phyloP scores from a whole-genome alignment of 2,797 vertebrate genomes.

The Eupleurogrammus muticus region DNA sequence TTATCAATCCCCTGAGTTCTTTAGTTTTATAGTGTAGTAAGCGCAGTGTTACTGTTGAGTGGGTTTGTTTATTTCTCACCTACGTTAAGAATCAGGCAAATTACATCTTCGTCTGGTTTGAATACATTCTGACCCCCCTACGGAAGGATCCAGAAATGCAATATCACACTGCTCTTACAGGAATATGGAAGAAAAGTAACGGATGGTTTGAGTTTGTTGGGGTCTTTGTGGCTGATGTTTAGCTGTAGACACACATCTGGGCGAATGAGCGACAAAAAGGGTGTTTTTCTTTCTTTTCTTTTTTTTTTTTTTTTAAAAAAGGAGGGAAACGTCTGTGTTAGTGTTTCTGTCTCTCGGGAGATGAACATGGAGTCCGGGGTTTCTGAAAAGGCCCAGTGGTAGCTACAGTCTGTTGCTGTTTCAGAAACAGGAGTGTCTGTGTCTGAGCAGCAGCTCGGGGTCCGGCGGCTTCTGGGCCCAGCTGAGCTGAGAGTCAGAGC shows the following conservation, averaged over 20 bases:
- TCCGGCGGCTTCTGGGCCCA: constrained; percentile 82
- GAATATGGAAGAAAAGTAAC: not conserved
- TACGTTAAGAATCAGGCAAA: constrained; percentile 7
- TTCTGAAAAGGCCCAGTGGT: constrained; percentile 59
- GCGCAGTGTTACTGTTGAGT: constrained; percentile 58
- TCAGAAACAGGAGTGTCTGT: constrained; percentile 88
- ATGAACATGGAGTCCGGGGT: constrained; percentile 59
- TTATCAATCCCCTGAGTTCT: constrained; percentile 73
- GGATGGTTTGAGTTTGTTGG: constrained; percentile 5
- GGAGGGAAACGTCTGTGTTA: constrained; percentile 8
- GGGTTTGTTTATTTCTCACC: constrained; percentile 8
- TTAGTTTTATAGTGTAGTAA: constrained; percentile 50
- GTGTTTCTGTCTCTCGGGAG: constrained; percentile 21
- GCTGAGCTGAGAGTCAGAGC: constrained; percentile 82
- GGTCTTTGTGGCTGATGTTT: constrained; percentile 60
- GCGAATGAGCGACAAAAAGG: constrained; percentile 24
- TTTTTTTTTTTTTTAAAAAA: no score
- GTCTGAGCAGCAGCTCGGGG: constrained; percentile 82
- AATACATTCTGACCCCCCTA: constrained; percentile 31
- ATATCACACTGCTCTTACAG: not conserved
- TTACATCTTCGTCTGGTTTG: constrained; percentile 15
- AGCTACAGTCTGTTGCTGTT: constrained; percentile 41
- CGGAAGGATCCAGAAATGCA: constrained; percentile 2
- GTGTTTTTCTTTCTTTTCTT: no score
- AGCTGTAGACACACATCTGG: constrained; percentile 36